Evolutionary conservation across 2,113 vertebrate species (phyloP), one percentile per base, ranked within the genome.

Genomic region (Xiphophorus maculatus): DNA sequence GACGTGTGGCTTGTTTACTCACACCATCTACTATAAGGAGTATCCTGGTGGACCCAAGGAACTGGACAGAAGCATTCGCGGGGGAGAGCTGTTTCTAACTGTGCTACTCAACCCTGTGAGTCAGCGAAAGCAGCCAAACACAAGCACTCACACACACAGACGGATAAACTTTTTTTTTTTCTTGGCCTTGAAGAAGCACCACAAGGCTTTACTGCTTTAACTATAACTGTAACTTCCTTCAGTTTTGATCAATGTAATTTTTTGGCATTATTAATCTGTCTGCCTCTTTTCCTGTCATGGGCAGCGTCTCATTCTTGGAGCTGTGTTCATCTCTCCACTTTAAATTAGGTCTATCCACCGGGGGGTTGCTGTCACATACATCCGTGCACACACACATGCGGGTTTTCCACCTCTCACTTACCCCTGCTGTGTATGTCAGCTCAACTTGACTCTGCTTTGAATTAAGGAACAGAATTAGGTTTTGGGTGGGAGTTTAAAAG

Each of bases 1-100:
- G 92, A 99, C 97, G 0, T 99, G 98, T 82, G 98, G 98, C 68
- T 94, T 99, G 77, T 99, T 99, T 92, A 99, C 97, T 60, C 98
- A 99, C 90, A 99, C 97, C 22, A 99, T 99, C 93, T 98, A 98
- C 95, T 98, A 99, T 91, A 97, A 97, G 84, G 98, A 99, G 76
- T 99, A 98, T 83, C 98, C 97, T 1, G 98, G 97, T 63, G 97
- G 98, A 42, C 96, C 97, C 5, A 96, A 95, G 77, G 98, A 98
- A 81, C 94, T 98, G 91, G 98, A 99, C 90, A 97, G 95, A 93
- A 99, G 97, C 92, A 98, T 99, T 87, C 94, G 93, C 85, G 98
- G 97, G 79, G 97, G 98, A 67, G 97, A 99, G 88, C 95, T 98
- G 69, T 99, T 99, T 88, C 96, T 98, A 84, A 99, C 97, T 0